Evolutionary conservation across 2,888 invertebrate genomes (phyloP).

Genomic region (Drosophila greeni): DNA sequence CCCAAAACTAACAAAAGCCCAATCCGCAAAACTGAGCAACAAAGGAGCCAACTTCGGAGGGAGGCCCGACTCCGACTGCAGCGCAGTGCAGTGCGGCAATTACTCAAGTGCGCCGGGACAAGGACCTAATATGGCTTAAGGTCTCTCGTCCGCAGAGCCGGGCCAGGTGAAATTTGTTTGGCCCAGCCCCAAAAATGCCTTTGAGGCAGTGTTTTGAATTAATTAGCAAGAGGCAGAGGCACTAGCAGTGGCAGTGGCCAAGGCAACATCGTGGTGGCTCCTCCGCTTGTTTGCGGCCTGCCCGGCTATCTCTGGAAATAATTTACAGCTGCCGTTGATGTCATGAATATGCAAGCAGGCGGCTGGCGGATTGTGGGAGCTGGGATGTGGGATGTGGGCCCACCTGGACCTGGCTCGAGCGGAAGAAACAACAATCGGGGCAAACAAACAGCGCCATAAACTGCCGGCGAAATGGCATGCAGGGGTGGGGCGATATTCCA

Average conservation of each 20-base stretch:
- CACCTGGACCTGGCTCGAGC: conserved; percentile 22
- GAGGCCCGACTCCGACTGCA: conserved; percentile 28
- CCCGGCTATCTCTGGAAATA: conserved; percentile 60
- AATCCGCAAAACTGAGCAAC: conserved; percentile 49
- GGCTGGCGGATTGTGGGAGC: conserved; percentile 10
- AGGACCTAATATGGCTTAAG: conserved; percentile 59
- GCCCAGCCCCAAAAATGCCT: conserved; percentile 62
- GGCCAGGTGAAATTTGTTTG: conserved; percentile 60
- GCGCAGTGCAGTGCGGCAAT: conserved; percentile 61
- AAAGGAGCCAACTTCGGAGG: conserved; percentile 27
- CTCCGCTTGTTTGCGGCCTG: conserved; percentile 56
- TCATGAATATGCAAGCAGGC: conserved; percentile 64
- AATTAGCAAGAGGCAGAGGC: conserved; percentile 62
- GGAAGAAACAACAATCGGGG: conserved; percentile 42
- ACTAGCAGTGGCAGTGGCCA: conserved; percentile 16
- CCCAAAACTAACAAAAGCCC: conserved; percentile 66
- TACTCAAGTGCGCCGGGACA: conserved; percentile 62
- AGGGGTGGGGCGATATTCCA: conserved; percentile 23
- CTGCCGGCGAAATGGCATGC: conserved; percentile 44
- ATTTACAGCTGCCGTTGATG: conserved; percentile 65
- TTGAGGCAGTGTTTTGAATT: conserved; percentile 74
- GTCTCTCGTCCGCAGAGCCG: conserved; percentile 39
- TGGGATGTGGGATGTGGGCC: background rate
- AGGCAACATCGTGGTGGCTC: conserved; percentile 38
- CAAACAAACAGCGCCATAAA: conserved; percentile 68